Percentiles rank a stretch among this genome's conserved stretches.
Evolutionary conservation across 2,113 vertebrate species (phyloP).

Genomic region (human (Homo sapiens)): DNA sequence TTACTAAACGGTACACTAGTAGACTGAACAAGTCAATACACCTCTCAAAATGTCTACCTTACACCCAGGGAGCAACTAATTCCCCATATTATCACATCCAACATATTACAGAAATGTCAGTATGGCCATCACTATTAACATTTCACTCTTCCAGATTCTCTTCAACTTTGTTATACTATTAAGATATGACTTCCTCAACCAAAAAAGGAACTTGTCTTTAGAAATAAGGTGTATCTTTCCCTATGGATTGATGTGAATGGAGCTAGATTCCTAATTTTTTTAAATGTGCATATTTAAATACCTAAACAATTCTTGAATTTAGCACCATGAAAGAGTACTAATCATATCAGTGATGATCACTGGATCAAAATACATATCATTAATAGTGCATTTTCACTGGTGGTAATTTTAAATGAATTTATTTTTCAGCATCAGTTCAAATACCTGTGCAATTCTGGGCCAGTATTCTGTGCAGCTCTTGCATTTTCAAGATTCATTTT

Average conservation of each 20-base stretch:
- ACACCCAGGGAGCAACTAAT: slow-evolving; percentile 47
- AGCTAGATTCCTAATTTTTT: slow-evolving; percentile 36
- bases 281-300: slow-evolving; percentile 44
- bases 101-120: slow-evolving; percentile 56
- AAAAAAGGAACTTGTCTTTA: background rate
- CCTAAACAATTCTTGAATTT: slow-evolving; percentile 44
- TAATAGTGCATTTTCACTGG: slow-evolving; percentile 61
- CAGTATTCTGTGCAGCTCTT: slow-evolving; percentile 66
- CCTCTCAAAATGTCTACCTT: slow-evolving; percentile 65
- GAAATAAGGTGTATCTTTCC: background rate
- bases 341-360: slow-evolving; percentile 48
- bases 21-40: slow-evolving; percentile 61
- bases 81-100: slow-evolving; percentile 54
- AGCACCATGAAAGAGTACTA: slow-evolving; percentile 42
- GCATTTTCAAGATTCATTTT: slow-evolving; percentile 80
- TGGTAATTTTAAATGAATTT: slow-evolving; percentile 69
- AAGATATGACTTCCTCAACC: slow-evolving; percentile 34
- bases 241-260: slow-evolving; percentile 23
- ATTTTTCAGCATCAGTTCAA: slow-evolving; percentile 65
- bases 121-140: slow-evolving; percentile 34
- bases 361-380: slow-evolving; percentile 53
- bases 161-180: slow-evolving; percentile 46
- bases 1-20: slow-evolving; percentile 58
- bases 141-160: slow-evolving; percentile 19
- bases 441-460: slow-evolving; percentile 66